A percentile compares a stretch with the other conserved stretches of the same genome.
Conservation (phyloP, 2,113 vertebrate genomes). For the Paradisaea rubra region DNA sequence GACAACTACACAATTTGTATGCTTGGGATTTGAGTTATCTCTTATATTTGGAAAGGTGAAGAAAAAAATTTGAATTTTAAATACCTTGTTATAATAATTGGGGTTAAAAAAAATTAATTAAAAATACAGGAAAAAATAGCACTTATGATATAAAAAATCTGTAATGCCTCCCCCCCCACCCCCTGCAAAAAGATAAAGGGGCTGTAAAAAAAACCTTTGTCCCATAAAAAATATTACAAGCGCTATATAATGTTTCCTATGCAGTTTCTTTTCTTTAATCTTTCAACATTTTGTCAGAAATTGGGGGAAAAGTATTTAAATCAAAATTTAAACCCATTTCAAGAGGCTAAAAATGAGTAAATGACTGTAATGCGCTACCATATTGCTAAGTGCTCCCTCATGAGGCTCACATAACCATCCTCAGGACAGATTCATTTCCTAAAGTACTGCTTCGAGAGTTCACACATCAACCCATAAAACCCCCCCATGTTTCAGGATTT, state of each 20-base stretch:
- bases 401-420: background rate
- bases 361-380: background rate
- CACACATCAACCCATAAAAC: background rate
- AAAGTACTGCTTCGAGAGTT: background rate
- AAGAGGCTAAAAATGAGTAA: background rate
- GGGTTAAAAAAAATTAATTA: background rate
- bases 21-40: background rate
- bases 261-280: background rate
- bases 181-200: background rate
- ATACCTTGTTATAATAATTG: background rate
- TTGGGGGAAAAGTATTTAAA: background rate
- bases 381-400: background rate
- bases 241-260: background rate
- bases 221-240: background rate
- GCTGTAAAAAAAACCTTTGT: background rate
- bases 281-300: background rate
- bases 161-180: background rate
- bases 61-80: background rate
- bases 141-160: background rate
- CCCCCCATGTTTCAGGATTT: background rate
- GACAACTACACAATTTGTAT: background rate
- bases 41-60: background rate
- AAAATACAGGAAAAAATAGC: background rate
- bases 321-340: background rate
- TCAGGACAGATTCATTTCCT: background rate